Evolutionary conservation across 1,140 invertebrate genomes (phyloP), one percentile per base, ranked within the genome.

Genomic region (Hylaeus anthracinus): DNA sequence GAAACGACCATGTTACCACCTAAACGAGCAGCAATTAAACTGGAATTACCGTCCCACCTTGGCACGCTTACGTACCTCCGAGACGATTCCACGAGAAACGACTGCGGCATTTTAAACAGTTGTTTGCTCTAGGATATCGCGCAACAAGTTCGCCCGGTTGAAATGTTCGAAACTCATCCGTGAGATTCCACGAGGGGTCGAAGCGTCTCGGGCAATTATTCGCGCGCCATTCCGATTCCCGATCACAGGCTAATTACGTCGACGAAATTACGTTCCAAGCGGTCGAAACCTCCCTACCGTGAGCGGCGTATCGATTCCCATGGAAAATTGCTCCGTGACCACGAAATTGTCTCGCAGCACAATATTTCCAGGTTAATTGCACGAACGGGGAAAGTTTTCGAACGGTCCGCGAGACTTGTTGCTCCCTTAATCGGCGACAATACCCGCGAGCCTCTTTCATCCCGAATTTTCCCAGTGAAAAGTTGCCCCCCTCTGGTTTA

Each of bases 141-240:
- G 77, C 77, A 79, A 79, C 77, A 72, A 79, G 70, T 79, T 65
- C 37, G 53, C 5, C 3, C 26, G 26, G 45, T 26, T 2, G 39
- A 61, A 56, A 71, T 14, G 14, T 43, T 43, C 39, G 14, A 64
- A 43, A 5, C 5, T 43, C 61, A 0, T 3, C 12, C 55, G 55
- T 15, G 4, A 56, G 14, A n/a, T 15, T 75, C 26, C 41, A 14
- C 51, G 9, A 2, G 5, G 15, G 5, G 26, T 26, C 4, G 1
- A 5, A 56, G 14, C 41, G 26, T 41, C 26, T 51, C 45, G 3
- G n/a, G 10, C 9, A 41, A 45, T 66, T 75, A 58, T 75, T 75
- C 45, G 51, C 51, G 6, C 51, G 4, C 39, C 73, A 45, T 48
- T 65, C 39, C 4, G 39, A 64, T 51, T 58, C 56, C 4, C 14